Base-by-base conservation (phyloP, 53 echinoderm and acorn worm genomes). In the Crossaster papposus region DNA sequence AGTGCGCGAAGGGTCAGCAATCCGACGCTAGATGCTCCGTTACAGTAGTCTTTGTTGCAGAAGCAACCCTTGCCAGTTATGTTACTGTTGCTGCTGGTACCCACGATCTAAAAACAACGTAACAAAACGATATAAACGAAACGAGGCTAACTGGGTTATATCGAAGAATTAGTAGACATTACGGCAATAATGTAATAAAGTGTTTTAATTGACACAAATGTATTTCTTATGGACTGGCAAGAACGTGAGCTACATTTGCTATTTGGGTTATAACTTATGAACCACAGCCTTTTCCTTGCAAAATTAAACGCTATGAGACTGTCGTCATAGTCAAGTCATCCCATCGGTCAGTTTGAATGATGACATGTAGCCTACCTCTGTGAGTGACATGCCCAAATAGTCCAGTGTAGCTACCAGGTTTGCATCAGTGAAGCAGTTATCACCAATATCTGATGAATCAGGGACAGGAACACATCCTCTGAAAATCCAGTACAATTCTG, bases 41-140 rank as follows among this genome's bases (percentile, higher is more conserved):
- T 83, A 35, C 83, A 83, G 70, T 65, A 38, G 30, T 83, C 30
- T 37, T 65, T 26, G 17, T 0, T 0, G 32, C 83, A 83, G 70
- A 83, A 83, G 32, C 83, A 83, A 7, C 83, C 83, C 36, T 83
- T 26, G 37, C 70, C 68, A 20, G 36, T 65, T 26, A 70, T 65
- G 30, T 28, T 70, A 64, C 51, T 44, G 34, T 81, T 32, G 18
- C 5, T 24, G 23, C 50, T 23, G 23, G 11, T 15, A 3, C 30
- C 65, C 15, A 70, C 26, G 28, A 70, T 14, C 83, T 83, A 30
- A 0, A 38, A 22, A 68, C 65, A 36, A 1, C 24, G 26, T 35
- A 14, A 17, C 14, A 10, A 26, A 78, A 78, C 51, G 51, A n/a
- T 34, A 17, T 2, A 77, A 38, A 44, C 44, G 17, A 77, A 36